phyloP scores from a whole-genome alignment of 2,797 vertebrate species.

The Rhabdomys pumilio region DNA sequence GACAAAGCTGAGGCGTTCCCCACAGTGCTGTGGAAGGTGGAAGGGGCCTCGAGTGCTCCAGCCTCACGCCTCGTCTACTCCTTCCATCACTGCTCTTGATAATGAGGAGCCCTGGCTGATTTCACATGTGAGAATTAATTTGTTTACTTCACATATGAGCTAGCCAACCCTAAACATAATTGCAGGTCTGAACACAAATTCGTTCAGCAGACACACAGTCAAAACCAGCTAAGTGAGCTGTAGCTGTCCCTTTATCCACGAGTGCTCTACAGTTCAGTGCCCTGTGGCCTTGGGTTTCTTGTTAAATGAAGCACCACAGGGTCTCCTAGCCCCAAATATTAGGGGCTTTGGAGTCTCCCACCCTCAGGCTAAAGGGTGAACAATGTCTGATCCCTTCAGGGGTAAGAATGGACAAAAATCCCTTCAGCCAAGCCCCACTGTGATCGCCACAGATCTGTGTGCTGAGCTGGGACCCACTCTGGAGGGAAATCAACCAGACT shows the following conservation, averaged over 20 bases:
- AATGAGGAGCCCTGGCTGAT: neutral
- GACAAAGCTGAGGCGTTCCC: too few species aligned
- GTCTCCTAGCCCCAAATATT: neutral
- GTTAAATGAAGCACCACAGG: neutral
- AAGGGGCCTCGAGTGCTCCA: neutral
- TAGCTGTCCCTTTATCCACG: neutral
- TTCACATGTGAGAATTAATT: constrained; percentile 15
- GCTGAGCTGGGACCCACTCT: neutral
- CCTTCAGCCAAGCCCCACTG: neutral
- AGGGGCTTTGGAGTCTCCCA: neutral
- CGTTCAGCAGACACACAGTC: constrained; percentile 21
- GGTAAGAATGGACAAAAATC: neutral
- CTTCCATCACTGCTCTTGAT: neutral
- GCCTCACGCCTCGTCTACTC: neutral
- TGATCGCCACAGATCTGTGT: neutral
- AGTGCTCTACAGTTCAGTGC: neutral
- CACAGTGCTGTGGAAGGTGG: neutral
- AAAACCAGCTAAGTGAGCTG: neutral
- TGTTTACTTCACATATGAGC: constrained; percentile 32
- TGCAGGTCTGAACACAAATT: neutral
- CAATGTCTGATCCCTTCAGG: neutral
- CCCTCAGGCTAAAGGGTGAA: neutral
- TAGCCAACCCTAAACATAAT: neutral
- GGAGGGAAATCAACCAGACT: neutral
- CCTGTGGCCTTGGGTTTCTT: constrained; percentile 1